Base-by-base conservation (phyloP, 2,797 vertebrate species). In the Streptopelia turtur region DNA sequence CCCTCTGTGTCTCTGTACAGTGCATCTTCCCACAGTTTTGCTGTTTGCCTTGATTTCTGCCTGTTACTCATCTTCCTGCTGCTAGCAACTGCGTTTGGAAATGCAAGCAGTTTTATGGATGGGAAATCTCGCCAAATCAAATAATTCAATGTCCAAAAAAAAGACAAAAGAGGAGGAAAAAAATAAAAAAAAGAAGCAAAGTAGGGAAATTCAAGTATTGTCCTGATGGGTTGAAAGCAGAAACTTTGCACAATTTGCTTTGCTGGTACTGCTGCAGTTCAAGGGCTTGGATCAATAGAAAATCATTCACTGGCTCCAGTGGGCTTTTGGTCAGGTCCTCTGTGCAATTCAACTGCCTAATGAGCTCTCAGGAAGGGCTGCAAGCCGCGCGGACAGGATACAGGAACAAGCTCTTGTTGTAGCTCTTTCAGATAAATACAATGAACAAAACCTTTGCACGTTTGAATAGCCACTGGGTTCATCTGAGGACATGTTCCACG, bases 271-370 rank as follows among this genome's bases (percentile, higher is more conserved):
- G 5, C 71, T 75, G 45, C 25, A 89, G 60, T 90, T 94, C 90
- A 90, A 96, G 71, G 68, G 37, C 41, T 79, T 85, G 70, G 83
- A 96, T 96, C 86, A 96, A 90, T 90, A 95, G 93, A 49, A 89
- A 96, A 86, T 55, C 56, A 84, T 82, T 90, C 81, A 17, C 13
- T 83, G 83, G 61, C 71, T 93, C 71, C 77, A 68, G 60, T 59
- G 49, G 60, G 71, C 53, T 89, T 93, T 85, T 84, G 91, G 77
- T 95, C 86, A 77, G 43, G 74, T 90, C 49, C 49, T 85, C 1
- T 55, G 75, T 69, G 64, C 61, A 90, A 75, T 94, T 87, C 88
- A 77, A 1, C 17, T 87, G 81, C 91, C 81, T 96, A 96, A 94
- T 83, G 93, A 94, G 96, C 78, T 95, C 91, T 94, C 8, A 45